phyloP scores from a whole-genome alignment of 1,140 invertebrate genomes.

The Mamestra configurata region DNA sequence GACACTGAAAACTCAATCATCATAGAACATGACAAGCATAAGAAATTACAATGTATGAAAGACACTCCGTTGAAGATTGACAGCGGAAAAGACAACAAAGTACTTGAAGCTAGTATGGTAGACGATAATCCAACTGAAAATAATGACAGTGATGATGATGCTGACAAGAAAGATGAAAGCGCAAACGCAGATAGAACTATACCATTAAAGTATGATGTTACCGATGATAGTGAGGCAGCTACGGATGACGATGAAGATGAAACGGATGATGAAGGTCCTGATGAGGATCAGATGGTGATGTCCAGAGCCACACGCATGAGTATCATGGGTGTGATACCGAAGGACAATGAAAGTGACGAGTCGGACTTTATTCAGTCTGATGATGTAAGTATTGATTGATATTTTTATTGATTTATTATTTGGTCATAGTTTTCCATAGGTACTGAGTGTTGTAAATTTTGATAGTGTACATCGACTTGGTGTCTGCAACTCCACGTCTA shows the following conservation, averaged over 20 bases:
- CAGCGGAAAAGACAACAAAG: slow-evolving; percentile 10
- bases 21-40: slow-evolving; percentile 71
- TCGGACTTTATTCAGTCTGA: slow-evolving; percentile 85
- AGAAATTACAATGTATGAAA: slow-evolving; percentile 73
- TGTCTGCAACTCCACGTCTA: too few species aligned
- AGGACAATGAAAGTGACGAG: slow-evolving; percentile 80
- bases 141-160: slow-evolving; percentile 42
- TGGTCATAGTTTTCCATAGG: too few species aligned
- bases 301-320: slow-evolving; percentile 84
- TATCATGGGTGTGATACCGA: slow-evolving; percentile 83
- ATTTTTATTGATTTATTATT: slow-evolving; percentile 22
- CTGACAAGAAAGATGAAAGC: slow-evolving; percentile 55
- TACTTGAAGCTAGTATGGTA: background rate
- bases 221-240: background rate
- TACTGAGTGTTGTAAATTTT: too few species aligned
- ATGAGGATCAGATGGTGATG: slow-evolving; percentile 82
- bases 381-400: slow-evolving; percentile 78
- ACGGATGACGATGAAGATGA: slow-evolving; percentile 47
- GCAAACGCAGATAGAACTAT: background rate
- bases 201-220: slow-evolving; percentile 48
- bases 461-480: too few species aligned
- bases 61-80: slow-evolving; percentile 75
- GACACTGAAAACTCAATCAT: slow-evolving; percentile 82
- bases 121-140: background rate
- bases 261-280: slow-evolving; percentile 67